Evolutionary conservation across 1,140 invertebrate genomes (phyloP), one percentile per base, ranked within the genome.

Genomic region (Neodiprion pinetum): DNA sequence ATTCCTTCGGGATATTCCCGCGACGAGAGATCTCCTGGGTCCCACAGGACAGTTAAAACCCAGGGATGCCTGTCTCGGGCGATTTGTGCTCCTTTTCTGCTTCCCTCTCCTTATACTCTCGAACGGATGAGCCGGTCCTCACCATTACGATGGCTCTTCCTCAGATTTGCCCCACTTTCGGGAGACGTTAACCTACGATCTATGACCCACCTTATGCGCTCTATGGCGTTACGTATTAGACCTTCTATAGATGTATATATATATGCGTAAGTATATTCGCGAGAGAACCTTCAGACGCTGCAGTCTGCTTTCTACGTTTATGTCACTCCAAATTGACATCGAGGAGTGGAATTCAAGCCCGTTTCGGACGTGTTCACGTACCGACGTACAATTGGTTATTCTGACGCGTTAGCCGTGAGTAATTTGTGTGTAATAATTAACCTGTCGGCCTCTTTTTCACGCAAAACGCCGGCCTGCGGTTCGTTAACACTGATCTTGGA

Each of bases 91-190:
- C 28, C 28, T 40, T 40, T 40, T 40, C 28, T 40, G 2, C 28
- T 40, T 40, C 28, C 5, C 28, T 40, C 28, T 40, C 28, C 28
- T 40, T 2, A 40, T 40, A 40, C 28, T 40, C 53, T 61, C 53
- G 53, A 17, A 61, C 53, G 53, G 28, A 40, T 61, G 53, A 61
- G 53, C n/a, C 53, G n/a, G 53, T 61, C 53, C 53, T 61, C 53
- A 61, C n/a, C 11, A 17, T 61, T 61, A 14, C n/a, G 53, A 61
- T 61, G 53, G 53, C 53, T 9, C n/a, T 61, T 61, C 53, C 53
- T 61, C 53, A 61, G 53, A 61, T 61, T 61, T 61, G 53, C 53
- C 53, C 53, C 53, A 61, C 53, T 61, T 61, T 17, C 53, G 53
- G 53, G 53, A 12, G 53, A 12, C 53, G 11, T 12, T 61, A 61